Conservation (phyloP, 2,797 vertebrate genomes). For the Anas bahamensis region DNA sequence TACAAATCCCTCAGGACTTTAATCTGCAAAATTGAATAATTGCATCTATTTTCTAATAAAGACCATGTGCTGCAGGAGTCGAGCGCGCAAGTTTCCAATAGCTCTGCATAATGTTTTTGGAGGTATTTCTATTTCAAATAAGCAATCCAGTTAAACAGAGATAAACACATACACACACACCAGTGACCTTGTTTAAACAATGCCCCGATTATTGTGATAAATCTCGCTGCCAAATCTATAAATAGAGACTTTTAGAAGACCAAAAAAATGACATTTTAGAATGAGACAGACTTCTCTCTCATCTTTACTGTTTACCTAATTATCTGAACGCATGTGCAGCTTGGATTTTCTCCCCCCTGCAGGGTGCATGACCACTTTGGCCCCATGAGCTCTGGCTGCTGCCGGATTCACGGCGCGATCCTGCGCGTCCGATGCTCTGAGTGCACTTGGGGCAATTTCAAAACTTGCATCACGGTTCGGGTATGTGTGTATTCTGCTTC, state of each 20-base stretch:
- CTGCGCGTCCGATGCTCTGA: conserved; percentile 41
- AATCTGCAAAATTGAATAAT: conserved; percentile 3
- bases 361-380: conserved; percentile 14
- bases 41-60: conserved; percentile 38
- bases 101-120: not conserved
- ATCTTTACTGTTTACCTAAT: conserved; percentile 53
- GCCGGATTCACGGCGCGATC: not conserved
- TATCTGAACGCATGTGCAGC: conserved; percentile 43
- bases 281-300: conserved; percentile 24
- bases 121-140: conserved; percentile 53
- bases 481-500: conserved; percentile 71
- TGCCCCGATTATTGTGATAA: not conserved
- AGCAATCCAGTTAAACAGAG: conserved; percentile 15
- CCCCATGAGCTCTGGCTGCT: conserved; percentile 26
- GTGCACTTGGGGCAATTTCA: conserved; percentile 60
- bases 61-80: not conserved
- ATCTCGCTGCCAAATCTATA: conserved; percentile 51
- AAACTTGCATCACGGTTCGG: conserved; percentile 68
- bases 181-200: conserved; percentile 44
- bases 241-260: conserved; percentile 31
- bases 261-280: conserved; percentile 40
- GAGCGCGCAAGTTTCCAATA: not conserved
- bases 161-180: not conserved
- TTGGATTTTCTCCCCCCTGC: conserved; percentile 21
- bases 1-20: not conserved